Evolutionary conservation across 2,113 vertebrate genomes (phyloP).

Genomic region (Tretioscincus oriximinensis): DNA sequence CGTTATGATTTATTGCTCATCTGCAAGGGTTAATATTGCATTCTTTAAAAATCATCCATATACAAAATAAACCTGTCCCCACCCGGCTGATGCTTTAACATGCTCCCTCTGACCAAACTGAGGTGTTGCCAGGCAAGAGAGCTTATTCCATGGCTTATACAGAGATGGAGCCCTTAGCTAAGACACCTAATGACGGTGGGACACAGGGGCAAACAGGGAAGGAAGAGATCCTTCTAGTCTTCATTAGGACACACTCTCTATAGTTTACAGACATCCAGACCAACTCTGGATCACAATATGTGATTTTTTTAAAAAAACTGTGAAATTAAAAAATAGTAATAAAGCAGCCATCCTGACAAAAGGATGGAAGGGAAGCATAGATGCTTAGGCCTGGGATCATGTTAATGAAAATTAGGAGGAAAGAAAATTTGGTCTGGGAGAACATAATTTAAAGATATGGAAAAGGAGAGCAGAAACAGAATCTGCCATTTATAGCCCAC

Average conservation of each 20-base stretch:
- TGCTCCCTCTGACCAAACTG: conserved; percentile 52
- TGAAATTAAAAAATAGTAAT: background rate
- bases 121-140: conserved; percentile 36
- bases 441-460: background rate
- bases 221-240: background rate
- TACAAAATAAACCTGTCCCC: conserved; percentile 80
- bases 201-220: conserved; percentile 21
- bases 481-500: no score
- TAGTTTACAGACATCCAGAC: background rate
- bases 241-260: background rate
- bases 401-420: conserved; percentile 3
- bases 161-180: conserved; percentile 67
- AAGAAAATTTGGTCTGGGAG: background rate
- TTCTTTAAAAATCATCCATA: conserved; percentile 83
- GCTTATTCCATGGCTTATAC: conserved; percentile 65
- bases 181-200: conserved; percentile 50
- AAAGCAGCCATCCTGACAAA: background rate
- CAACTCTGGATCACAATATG: background rate
- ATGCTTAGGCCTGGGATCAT: background rate
- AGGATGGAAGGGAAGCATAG: background rate
- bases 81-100: conserved; percentile 59
- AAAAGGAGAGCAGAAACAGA: background rate
- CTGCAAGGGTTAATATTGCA: conserved; percentile 84
- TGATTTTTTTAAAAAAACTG: background rate
- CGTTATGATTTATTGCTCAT: conserved; percentile 82